A percentile compares a stretch with the other conserved stretches of the same genome.
Conservation (phyloP, 1,140 invertebrate genomes). For the Camponotus pennsylvanicus region DNA sequence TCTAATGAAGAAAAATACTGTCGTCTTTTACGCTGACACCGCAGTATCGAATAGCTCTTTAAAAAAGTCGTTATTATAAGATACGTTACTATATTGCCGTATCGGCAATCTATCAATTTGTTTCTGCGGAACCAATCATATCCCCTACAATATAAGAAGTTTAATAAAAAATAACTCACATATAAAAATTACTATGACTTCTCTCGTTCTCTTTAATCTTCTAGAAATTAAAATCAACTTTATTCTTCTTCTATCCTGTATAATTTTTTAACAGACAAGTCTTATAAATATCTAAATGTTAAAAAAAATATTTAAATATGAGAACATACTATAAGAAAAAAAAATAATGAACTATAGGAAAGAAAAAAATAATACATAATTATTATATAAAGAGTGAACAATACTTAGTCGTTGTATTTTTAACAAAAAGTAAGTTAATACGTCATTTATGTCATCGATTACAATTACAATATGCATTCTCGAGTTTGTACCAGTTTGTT, state of each 20-base stretch:
- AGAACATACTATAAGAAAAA: neutral
- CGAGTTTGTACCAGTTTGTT: constrained; percentile 21
- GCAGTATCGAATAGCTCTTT: constrained; percentile 30
- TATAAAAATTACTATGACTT: constrained; percentile 13
- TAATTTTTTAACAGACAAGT: neutral
- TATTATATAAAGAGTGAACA: neutral
- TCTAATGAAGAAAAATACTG: constrained; percentile 57
- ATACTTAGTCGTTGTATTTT: neutral
- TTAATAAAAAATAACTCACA: neutral
- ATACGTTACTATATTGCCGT: constrained; percentile 17
- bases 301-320: neutral
- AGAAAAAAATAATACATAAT: neutral
- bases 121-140: neutral
- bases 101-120: constrained; percentile 43
- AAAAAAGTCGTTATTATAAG: constrained; percentile 47
- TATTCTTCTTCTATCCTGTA: neutral
- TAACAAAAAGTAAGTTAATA: constrained; percentile 32
- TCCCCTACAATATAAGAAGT: constrained; percentile 2
- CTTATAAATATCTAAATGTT: neutral
- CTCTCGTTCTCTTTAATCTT: neutral
- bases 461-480: constrained; percentile 8
- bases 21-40: neutral
- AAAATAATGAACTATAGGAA: neutral
- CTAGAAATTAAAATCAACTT: neutral
- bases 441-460: constrained; percentile 25